Base-by-base conservation (phyloP, 2,888 invertebrate genomes). In the Drosophila siamana region DNA sequence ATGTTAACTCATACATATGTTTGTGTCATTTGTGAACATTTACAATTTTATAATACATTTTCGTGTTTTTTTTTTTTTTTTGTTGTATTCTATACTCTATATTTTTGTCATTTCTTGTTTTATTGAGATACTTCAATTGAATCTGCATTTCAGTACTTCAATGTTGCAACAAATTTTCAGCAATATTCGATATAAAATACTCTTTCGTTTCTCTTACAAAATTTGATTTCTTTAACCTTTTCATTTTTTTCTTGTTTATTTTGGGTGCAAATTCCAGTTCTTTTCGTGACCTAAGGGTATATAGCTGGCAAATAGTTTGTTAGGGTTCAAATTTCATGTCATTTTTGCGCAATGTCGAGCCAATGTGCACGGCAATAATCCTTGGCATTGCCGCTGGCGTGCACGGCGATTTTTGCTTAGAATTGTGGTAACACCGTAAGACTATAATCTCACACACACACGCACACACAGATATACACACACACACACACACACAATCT, bases 161-260 rank as follows among this genome's bases (percentile, higher is more conserved):
- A 87, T 87, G 86, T 87, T 87, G 86, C 86, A 87, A 87, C 86
- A 84, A 87, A 86, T 86, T 78, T 72, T 71, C 48, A 59, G 68
- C 62, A 74, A 54, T 78, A 61, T 48, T 61, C 47, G 30, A 65
- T 48, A 65, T n/a, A 56, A 24, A n/a, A n/a, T n/a, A 36, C 26
- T 22, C 48, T n/a, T 43, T 40, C 9, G 36, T 43, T 43, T 57
- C 16, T 68, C 9, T 59, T 68, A 63, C 69, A 64, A 57, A 60
- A n/a, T 33, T 56, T 54, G 28, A 40, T 30, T 16, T 47, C 28
- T 61, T 16, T 36, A 22, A 46, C 41, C 33, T 54, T 36, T 26
- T 22, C 36, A n/a, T 44, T 50, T 33, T 44, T 50, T 56, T 48
- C 8, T 24, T 40, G 28, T 44, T 50, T 56, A 44, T 7, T 24